Evolutionary conservation across 2,888 invertebrate genomes (phyloP), one percentile per base, ranked within the genome.

Genomic region (Agrotis clavis): DNA sequence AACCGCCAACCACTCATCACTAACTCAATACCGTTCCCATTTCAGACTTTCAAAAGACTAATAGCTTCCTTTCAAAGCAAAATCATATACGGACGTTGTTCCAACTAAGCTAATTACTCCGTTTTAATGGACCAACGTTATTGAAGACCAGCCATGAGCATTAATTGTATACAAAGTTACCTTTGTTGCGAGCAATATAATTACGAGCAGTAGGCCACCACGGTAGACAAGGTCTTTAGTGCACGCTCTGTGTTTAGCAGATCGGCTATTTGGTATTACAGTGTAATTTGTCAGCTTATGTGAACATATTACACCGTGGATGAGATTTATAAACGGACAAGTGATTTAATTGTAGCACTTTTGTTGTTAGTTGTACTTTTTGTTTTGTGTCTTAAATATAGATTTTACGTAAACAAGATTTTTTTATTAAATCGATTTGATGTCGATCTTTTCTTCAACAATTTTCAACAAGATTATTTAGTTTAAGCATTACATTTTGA

Each of bases 141-240:
- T 74, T 57, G 63, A 73, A 45, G 83, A 72, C 70, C 67, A 75
- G 85, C 68, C 69, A 57, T 48, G 69, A 57, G 35, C 74, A 75
- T 75, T 80, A 74, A 82, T 90, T 90, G 90, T 88, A 87, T 87
- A 90, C 90, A 89, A 89, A 91, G 89, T 90, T 88, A 92, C 91
- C 84, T 92, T 93, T 91, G 91, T 92, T 78, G 87, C 87, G 89
- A 86, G 88, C 88, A 93, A 94, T 91, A 91, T 91, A 92, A 95
- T 94, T 94, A 94, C 86, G 84, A 82, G 77, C 88, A 90, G 92
- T 90, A 91, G 91, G 90, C 89, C 81, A 16, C 77, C 85, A 84
- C 88, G 86, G 87, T 87, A 88, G 84, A 79, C 66, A 79, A 79
- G 81, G 79, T 84, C 86, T 89, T 85, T 94, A 95, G 95, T 95